Base-by-base conservation (phyloP, 2,113 vertebrate genomes). In the Gnathonemus echidnorhynchus region DNA sequence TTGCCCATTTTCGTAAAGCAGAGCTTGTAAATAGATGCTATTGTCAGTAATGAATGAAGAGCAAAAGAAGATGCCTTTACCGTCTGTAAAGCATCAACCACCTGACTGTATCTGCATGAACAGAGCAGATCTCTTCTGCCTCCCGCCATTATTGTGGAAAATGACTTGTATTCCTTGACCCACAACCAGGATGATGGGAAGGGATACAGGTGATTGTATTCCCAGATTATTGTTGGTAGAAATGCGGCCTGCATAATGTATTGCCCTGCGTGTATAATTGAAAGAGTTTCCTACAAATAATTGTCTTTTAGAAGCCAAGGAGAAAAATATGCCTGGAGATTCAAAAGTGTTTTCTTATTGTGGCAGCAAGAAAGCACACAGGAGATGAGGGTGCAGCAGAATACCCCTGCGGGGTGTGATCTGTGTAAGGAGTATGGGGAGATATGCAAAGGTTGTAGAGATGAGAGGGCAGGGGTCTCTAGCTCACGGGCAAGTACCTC, bases 141-240 rank as follows among this genome's bases (percentile, higher is more conserved):
- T 92, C 90, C 90, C 89, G 91, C 92, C 91, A 48, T 77, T n/a
- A n/a, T 62, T 70, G 62, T 70, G 62, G n/a, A 27, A 70, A 31
- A 31, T 70, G n/a, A 70, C 62, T 70, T 70, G n/a, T 39, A 15
- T 77, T 77, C 15, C 17, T 80, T 80, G 74, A 80, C 74, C 74
- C 27, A 42, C 74, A 80, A 5, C 15, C 35, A 80, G 74, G 74
- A 80, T 39, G 31, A 39, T 35, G 31, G 13, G 70, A 77, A 77
- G 31, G 15, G 70, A 35, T 77, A 39, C 70, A 17, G 31, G 70
- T 31, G 6, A 77, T 35, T 35, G 27, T 31, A 77, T 42, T 80
- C 74, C 39, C 74, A 80, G 13, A 80, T 19, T 42, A 80, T 42
- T 42, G 74, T 80, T 39, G 31, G 17, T 80, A 19, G 70, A 77